Evolutionary conservation across 92 coral and sea anemone species (phyloP).

Genomic region (Epizoanthus scotinus): DNA sequence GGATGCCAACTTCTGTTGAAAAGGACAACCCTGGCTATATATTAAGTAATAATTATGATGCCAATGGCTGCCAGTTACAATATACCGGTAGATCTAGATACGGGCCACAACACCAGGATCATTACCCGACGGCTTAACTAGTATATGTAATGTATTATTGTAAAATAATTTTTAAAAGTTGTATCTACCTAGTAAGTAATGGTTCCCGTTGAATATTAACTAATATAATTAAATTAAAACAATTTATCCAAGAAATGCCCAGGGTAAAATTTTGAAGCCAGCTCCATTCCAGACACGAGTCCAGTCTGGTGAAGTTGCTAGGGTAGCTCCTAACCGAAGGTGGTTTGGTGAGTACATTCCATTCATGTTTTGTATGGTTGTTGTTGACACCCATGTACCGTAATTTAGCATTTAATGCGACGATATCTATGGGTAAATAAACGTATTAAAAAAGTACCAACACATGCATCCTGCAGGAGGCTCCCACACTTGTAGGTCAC

Average conservation of each 20-base stretch:
- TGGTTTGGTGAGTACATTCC: constrained; percentile 86
- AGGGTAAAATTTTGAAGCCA: constrained; percentile 84
- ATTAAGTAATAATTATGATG: no score
- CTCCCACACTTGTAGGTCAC: neutral
- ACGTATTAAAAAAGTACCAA: no score
- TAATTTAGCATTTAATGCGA: no score
- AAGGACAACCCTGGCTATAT: no score
- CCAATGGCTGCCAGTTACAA: no score
- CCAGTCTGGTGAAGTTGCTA: constrained; percentile 87
- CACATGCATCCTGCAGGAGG: neutral
- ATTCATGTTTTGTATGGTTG: no score
- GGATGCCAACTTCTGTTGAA: no score
- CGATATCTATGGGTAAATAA: no score
- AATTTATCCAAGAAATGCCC: constrained; percentile 62
- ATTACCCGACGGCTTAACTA: no score
- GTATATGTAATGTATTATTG: neutral
- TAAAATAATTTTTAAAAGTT: neutral
- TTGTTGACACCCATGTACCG: no score
- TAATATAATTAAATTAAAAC: neutral
- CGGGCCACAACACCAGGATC: no score
- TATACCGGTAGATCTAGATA: no score
- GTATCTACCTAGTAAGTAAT: neutral
- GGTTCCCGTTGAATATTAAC: neutral
- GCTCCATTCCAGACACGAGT: constrained; percentile 89
- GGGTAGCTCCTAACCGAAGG: constrained; percentile 96